Base-by-base conservation (phyloP, 2,797 vertebrate species). In the Leptodactylus fallax region DNA sequence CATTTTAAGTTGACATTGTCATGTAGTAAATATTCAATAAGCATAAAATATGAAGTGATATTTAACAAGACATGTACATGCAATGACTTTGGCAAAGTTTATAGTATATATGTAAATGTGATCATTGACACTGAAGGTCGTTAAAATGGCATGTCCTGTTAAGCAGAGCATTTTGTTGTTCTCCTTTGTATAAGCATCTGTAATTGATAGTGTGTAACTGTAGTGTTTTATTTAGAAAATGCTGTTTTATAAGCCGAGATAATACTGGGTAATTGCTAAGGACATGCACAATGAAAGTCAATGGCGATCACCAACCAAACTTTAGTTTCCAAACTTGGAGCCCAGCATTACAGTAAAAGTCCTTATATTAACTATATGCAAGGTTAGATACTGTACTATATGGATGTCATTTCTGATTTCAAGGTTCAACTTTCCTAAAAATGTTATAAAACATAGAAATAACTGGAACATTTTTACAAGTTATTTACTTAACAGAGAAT, bases 1-100 rank as follows among this genome's bases (percentile, higher is more conserved):
- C 78, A 88, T 88, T 88, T 88, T 88, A 85, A 85, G 69, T 85
- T 88, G 87, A 88, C 87, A 88, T 67, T 88, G 83, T 88, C 83
- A 88, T 81, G 78, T 85, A 88, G 87, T 88, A 88, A 82, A 85
- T 81, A 85, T 88, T 88, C 83, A 85, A 88, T 88, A 85, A 88
- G 87, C 87, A 88, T 88, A 88, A 88, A 85, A 85, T 85, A 88
- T 85, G 79, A 88, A 85, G 83, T 81, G 79, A 85, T 85, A 88
- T 85, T 81, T 81, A 85, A 78, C 79, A 77, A 65, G 87, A 88
- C 69, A 88, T 76, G 78, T 72, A 78, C 87, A 85, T 88, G 78
- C 56, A 81, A 65, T 85, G 87, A 88, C 87, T 85, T 88, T 88
- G 79, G 79, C 58, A 85, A 79, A 80, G 87, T 85, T 88, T 88